phyloP scores from a whole-genome alignment of 2,797 vertebrate species.

The Hybognathus amarus region DNA sequence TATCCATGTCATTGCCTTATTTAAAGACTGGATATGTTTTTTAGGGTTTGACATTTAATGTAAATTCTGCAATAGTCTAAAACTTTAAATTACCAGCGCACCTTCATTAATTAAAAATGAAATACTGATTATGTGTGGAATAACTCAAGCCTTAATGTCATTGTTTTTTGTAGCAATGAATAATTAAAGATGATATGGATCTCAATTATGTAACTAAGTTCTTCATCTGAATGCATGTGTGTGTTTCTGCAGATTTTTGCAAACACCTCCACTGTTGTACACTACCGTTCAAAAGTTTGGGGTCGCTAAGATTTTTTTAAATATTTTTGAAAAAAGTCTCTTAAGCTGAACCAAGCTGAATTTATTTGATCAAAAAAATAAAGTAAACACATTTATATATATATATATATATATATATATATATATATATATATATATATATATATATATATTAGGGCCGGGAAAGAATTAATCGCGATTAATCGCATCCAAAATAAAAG shows the following conservation, averaged over 20 bases:
- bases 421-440: too few relatives aligned
- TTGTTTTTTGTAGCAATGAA: constrained; percentile 14
- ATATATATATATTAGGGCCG: too few relatives aligned
- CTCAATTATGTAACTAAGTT: constrained; percentile 15
- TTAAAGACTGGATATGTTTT: neutral
- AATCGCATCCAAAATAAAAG: too few relatives aligned
- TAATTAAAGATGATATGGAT: constrained; percentile 38
- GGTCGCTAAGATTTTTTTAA: too few relatives aligned
- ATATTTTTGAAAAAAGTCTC: neutral
- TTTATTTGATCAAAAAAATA: too few relatives aligned
- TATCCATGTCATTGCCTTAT: neutral
- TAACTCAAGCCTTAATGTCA: constrained; percentile 25
- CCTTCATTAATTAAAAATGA: constrained; percentile 12
- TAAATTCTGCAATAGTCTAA: neutral
- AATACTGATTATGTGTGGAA: constrained; percentile 9
- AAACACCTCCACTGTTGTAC: neutral
- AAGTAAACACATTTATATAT: too few relatives aligned
- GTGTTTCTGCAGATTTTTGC: neutral
- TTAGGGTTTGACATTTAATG: constrained; percentile 2
- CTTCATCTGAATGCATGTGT: constrained; percentile 6
- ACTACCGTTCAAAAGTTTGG: neutral
- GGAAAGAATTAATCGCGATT: too few relatives aligned
- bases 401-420: too few relatives aligned
- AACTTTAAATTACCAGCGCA: neutral
- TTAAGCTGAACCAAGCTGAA: too few relatives aligned